Evolutionary conservation across 2,113 vertebrate species (phyloP), one percentile per base, ranked within the genome.

Genomic region (Ameiurus melas): DNA sequence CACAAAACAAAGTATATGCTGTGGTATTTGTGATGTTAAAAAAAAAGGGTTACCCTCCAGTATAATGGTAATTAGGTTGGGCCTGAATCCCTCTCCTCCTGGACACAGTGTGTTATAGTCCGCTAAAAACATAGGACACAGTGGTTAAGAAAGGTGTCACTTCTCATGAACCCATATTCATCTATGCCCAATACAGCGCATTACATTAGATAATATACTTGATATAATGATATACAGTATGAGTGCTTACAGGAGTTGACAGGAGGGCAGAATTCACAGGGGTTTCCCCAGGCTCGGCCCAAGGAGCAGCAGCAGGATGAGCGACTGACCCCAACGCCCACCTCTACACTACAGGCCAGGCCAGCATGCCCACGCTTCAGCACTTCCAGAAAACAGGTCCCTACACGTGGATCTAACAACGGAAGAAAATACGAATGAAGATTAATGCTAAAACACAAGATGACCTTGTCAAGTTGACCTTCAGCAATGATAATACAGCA

Each of bases 21-120:
- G 20, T 36, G 14, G 2, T 30, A 62, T 14, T 20, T 75, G 43
- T 57, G 36, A 12, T 85, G 55, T 64, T 53, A 13, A 60, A 62
- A 43, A 43, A 22, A 36, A 43, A 47, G 17, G n/a, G 13, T 95
- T 90, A 97, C 97, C 96, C 94, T 97, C 97, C 92, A 97, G 93
- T 89, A 97, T 96, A 91, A 97, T 96, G 39, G 96, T 97, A 88
- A 97, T 95, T 13, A 96, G 96, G 90, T 97, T 97, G 39, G 96
- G 96, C 89, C 95, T 95, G 92, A 97, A 97, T 86, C 97, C 97
- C 92, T 97, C 96, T 89, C 96, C 97, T 16, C 97, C 96, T 5
- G 97, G 97, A 90, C 97, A 97, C 27, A 97, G 92, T 36, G 95
- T 97, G 62, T 96, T 97, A 90, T 97, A 97, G 89, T 97, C 96